Evolutionary conservation across 37 sponge, comb jelly and placozoan species (phyloP), one percentile per base, ranked within the genome.

Genomic region (Bolinopsis microptera): DNA sequence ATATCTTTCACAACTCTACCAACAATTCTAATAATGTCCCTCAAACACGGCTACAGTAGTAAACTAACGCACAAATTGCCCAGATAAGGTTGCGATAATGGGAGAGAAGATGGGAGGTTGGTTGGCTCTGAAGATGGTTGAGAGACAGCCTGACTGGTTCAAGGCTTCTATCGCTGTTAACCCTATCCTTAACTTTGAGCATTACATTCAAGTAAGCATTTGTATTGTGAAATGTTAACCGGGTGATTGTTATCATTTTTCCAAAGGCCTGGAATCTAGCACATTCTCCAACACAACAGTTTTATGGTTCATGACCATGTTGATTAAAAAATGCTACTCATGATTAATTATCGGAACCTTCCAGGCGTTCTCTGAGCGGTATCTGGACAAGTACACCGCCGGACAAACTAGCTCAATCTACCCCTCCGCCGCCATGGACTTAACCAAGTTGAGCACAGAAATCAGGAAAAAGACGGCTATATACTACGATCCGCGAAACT

Each of bases 351-450:
- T n/a, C n/a, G n/a, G n/a, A n/a, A n/a, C n/a, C n/a, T 22, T 33
- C 32, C 82, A 80, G 82, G 82, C 82, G 8, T 80, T 33, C 82
- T 34, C 82, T 23, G 82, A 80, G 37, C 82, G 82, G 36, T 80
- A 80, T 80, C 38, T 80, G 21, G 74, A 70, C 25, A 70, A 26
- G 28, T 70, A 70, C 74, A 5, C 74, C 16, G 3, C 74, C 16
- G n/a, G n/a, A n/a, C 22, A 72, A 28, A 32, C 22, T 16, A 21
- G 21, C 23, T 0, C 36, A 1, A 27, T 2, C 2, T 36, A 80
- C 82, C 35, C 35, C 1, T 30, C 36, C 2, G 82, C 82, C 16
- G 36, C 36, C 82, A 80, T 36, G 9, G 75, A n/a, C 75, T 36
- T 80, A 3, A 35, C 1, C 38, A 22, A 80, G 36, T 35, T 34